Conservation (phyloP, 2,113 vertebrate genomes). For the Zosterops lateralis region DNA sequence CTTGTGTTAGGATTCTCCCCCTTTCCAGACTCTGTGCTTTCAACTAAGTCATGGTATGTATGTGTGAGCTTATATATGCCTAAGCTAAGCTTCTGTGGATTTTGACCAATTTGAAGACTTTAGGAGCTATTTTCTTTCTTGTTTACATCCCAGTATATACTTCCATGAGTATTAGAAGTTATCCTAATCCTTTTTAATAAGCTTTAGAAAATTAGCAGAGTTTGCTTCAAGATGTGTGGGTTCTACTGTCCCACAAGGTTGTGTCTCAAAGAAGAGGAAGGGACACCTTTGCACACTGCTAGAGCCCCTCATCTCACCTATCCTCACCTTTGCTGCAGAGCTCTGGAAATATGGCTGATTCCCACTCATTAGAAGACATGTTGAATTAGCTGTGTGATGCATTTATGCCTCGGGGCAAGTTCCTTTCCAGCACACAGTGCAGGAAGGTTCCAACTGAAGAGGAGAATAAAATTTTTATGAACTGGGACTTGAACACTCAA, state of each 20-base stretch:
- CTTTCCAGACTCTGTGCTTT: neutral
- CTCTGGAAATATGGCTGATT: neutral
- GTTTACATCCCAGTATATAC: neutral
- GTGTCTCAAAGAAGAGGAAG: neutral
- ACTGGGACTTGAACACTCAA: constrained; percentile 40
- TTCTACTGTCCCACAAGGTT: neutral
- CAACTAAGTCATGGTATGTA: neutral
- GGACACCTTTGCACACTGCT: neutral
- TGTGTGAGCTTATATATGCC: neutral
- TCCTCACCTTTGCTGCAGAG: neutral
- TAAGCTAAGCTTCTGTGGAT: neutral
- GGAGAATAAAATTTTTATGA: constrained; percentile 59
- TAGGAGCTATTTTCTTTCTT: neutral
- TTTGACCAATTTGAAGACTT: neutral
- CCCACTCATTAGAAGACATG: neutral
- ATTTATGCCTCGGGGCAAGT: neutral
- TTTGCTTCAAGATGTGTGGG: neutral
- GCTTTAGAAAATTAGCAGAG: neutral
- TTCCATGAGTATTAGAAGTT: neutral
- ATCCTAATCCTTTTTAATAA: neutral
- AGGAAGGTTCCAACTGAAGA: constrained; percentile 18
- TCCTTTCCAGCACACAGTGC: neutral
- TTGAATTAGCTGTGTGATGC: constrained; percentile 23
- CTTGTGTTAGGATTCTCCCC: neutral
- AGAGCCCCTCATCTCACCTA: neutral